A percentile compares a stretch with the other conserved stretches of the same genome.
phyloP scores from a whole-genome alignment of 2,888 invertebrate species.

The Adelphocoris suturalis region DNA sequence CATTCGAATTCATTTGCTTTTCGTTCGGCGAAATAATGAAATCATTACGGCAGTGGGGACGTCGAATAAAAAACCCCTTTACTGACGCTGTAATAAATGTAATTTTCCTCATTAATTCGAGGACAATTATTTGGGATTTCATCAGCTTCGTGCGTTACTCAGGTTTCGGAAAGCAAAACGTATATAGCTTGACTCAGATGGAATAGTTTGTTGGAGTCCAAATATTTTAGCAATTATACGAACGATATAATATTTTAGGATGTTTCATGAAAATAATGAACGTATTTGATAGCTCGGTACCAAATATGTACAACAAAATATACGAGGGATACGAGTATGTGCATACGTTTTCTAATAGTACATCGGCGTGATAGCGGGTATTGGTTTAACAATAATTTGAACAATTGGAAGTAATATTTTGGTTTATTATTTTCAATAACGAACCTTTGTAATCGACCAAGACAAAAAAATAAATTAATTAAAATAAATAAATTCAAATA shows the following conservation, averaged over 20 bases:
- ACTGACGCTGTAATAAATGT: slow-evolving; percentile 43
- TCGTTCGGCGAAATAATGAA: slow-evolving; percentile 41
- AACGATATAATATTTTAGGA: neutral
- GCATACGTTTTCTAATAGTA: no score
- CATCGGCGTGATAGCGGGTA: no score
- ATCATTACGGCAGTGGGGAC: slow-evolving; percentile 48
- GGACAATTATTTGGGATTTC: slow-evolving; percentile 21
- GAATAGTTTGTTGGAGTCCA: neutral
- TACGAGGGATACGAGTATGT: no score
- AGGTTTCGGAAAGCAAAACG: neutral
- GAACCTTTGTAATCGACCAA: no score
- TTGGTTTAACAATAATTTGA: no score
- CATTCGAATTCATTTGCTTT: slow-evolving; percentile 61
- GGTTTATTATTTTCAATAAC: no score
- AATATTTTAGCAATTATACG: neutral
- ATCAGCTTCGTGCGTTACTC: slow-evolving; percentile 15
- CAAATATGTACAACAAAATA: no score
- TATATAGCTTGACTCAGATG: neutral
- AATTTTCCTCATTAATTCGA: slow-evolving; percentile 42
- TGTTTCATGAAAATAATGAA: neutral
- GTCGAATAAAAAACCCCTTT: slow-evolving; percentile 6
- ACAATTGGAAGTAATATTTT: no score
- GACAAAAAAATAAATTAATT: no score
- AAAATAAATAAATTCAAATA: no score
- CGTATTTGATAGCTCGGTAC: no score